These are phyloP conservation scores for Phylloscopus trochiloides DNA, from an alignment of 2,113 vertebrate species.

Conservation along the genomic window DNA sequence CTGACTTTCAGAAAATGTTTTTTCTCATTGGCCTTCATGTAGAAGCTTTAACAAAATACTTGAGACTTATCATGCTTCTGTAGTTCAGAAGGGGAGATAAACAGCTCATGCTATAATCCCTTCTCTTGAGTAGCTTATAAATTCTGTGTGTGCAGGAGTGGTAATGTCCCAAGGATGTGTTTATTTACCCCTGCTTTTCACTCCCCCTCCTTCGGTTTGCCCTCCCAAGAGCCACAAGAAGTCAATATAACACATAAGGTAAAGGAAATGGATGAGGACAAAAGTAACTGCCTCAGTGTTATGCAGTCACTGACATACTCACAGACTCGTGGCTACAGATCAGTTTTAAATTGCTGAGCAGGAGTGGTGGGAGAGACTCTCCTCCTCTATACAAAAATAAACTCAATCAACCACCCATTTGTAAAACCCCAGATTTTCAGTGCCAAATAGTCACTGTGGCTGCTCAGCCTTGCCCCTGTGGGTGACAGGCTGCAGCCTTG, in stretches of 20 bases:
- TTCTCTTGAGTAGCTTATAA: neutral
- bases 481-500: neutral
- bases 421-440: neutral
- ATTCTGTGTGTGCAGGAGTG: neutral
- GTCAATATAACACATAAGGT: neutral
- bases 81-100: neutral
- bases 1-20: neutral
- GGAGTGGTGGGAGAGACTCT: neutral
- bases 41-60: neutral
- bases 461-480: neutral
- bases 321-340: neutral
- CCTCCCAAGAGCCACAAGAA: neutral
- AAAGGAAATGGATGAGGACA: neutral
- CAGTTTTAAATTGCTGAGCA: neutral
- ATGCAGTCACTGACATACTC: neutral
- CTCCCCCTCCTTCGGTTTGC: neutral
- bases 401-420: neutral
- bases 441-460: rapidly evolving
- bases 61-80: neutral
- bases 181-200: neutral
- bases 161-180: neutral
- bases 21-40: neutral
- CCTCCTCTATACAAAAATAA: neutral
- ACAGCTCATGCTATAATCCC: slow-evolving; percentile 10
- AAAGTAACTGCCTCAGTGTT: neutral